phyloP scores from a whole-genome alignment of 1,140 invertebrate species.

The Lutraria rhynchaena region DNA sequence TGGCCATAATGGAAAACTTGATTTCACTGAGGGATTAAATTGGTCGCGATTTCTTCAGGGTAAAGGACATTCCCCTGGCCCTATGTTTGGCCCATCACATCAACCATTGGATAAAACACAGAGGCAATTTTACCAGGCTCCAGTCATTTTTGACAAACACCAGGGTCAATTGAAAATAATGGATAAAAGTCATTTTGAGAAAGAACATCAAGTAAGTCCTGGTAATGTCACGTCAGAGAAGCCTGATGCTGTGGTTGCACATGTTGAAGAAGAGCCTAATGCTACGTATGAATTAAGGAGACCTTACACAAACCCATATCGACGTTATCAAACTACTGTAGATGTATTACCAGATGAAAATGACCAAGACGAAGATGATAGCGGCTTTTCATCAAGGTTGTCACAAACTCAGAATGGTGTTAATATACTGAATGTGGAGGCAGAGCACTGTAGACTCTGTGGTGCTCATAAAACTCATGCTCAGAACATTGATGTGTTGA shows the following conservation, averaged over 20 bases:
- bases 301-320: slow-evolving; percentile 42
- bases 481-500: slow-evolving; percentile 18
- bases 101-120: neutral
- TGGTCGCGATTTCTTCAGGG: slow-evolving; percentile 44
- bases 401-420: slow-evolving; percentile 5
- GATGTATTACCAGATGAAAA: slow-evolving; percentile 10
- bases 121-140: neutral
- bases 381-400: slow-evolving; percentile 9
- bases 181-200: slow-evolving; percentile 42
- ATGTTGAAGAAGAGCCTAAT: slow-evolving; percentile 38
- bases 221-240: neutral
- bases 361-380: slow-evolving; percentile 6
- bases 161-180: slow-evolving; percentile 45
- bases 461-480: slow-evolving; percentile 37
- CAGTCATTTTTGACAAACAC: slow-evolving; percentile 16
- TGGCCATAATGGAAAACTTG: slow-evolving; percentile 41
- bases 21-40: slow-evolving; percentile 37
- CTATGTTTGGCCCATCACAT: slow-evolving; percentile 29
- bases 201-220: too few species aligned
- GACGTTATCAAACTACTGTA: slow-evolving; percentile 9
- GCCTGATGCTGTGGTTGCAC: neutral
- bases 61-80: slow-evolving; percentile 43
- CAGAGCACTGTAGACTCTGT: slow-evolving; percentile 43
- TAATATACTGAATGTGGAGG: slow-evolving; percentile 49
- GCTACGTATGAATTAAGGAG: slow-evolving; percentile 5